A percentile compares a stretch with the other conserved stretches of the same genome.
Conservation (phyloP, 2,113 vertebrate genomes). For the Sakesphorus luctuosus region DNA sequence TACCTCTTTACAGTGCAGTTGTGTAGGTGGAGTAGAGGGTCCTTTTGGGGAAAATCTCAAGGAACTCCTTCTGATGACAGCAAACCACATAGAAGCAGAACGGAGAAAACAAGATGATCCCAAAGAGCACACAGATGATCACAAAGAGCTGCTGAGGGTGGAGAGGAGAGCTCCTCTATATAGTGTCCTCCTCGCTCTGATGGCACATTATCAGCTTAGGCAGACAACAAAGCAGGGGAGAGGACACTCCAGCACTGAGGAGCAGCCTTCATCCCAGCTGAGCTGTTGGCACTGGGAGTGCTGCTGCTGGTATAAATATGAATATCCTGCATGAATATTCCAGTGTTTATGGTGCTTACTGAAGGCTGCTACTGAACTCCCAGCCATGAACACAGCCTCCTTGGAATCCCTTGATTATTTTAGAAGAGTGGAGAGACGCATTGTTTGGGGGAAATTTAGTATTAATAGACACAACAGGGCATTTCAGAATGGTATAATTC, state of each 20-base stretch:
- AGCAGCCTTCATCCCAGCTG: conserved; percentile 62
- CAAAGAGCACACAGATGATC: neutral
- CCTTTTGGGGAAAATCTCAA: neutral
- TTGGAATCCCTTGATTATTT: conserved; percentile 62
- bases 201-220: conserved; percentile 62
- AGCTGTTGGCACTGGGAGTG: conserved; percentile 34
- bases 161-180: conserved; percentile 39
- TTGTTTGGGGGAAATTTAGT: conserved; percentile 50
- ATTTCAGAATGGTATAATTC: conserved; percentile 76
- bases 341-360: conserved; percentile 48
- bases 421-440: conserved; percentile 52
- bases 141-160: neutral
- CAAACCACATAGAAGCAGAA: neutral
- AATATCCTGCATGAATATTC: conserved; percentile 68
- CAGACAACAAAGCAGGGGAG: conserved; percentile 42
- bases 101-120: neutral
- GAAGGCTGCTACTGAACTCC: conserved; percentile 8
- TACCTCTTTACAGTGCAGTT: conserved; percentile 63
- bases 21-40: neutral
- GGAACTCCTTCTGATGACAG: neutral
- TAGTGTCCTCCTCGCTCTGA: conserved; percentile 39
- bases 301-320: conserved; percentile 20
- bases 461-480: conserved; percentile 74
- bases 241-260: conserved; percentile 51
- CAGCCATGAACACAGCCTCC: conserved; percentile 33